Evolutionary conservation across 2,113 vertebrate species (phyloP).

Genomic region (Haemorhous mexicanus): DNA sequence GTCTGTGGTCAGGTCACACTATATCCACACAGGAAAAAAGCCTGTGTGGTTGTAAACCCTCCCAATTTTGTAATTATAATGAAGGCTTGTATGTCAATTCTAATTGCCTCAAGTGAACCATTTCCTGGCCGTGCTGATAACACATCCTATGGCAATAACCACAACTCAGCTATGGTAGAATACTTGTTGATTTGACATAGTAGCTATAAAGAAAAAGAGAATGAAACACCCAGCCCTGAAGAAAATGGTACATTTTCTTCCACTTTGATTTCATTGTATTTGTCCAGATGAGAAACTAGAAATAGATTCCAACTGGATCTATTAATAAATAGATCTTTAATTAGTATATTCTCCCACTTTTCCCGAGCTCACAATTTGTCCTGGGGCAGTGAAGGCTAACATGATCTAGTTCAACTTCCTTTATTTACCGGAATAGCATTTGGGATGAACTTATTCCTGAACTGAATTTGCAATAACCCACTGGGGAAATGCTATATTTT

Average conservation of each 20-base stretch:
- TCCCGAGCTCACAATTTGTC: neutral
- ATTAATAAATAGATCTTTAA: neutral
- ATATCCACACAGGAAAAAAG: neutral
- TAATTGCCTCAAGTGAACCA: neutral
- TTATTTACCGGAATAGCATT: neutral
- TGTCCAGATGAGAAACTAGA: neutral
- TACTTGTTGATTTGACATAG: neutral
- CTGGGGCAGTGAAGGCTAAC: neutral
- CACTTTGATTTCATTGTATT: neutral
- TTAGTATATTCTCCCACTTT: neutral
- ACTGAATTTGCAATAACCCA: neutral
- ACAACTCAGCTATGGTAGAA: neutral
- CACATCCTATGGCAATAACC: neutral
- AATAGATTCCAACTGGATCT: neutral
- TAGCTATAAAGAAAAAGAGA: neutral
- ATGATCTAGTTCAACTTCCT: neutral
- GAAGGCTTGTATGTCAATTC: neutral
- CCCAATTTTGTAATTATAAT: neutral
- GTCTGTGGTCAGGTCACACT: neutral
- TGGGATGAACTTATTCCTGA: neutral
- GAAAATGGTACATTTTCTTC: neutral
- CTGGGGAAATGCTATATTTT: neutral
- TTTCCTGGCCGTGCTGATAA: neutral
- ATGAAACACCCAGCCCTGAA: neutral
- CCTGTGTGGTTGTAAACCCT: neutral